phyloP scores from a whole-genome alignment of 1,140 invertebrate genomes.

The Lycorma delicatula region DNA sequence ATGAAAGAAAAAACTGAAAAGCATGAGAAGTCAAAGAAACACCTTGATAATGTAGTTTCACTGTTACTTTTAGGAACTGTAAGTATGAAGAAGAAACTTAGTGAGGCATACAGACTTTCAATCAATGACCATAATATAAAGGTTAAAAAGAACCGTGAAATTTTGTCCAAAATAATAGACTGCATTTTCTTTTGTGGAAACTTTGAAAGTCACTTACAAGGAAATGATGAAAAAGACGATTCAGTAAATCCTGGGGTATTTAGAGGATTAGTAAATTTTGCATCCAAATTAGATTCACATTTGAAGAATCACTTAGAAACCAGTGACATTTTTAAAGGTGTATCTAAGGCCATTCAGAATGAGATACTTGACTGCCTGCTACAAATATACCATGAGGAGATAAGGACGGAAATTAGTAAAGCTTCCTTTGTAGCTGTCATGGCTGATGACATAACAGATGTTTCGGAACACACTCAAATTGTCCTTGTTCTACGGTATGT shows the following conservation, averaged over 20 bases:
- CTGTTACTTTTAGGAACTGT: slow-evolving; percentile 9
- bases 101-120: slow-evolving; percentile 3
- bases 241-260: slow-evolving; percentile 22
- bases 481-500: slow-evolving; percentile 31
- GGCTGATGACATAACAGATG: slow-evolving; percentile 32
- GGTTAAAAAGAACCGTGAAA: slow-evolving; percentile 30
- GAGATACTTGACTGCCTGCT: slow-evolving; percentile 33
- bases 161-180: slow-evolving; percentile 33
- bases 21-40: slow-evolving; percentile 13
- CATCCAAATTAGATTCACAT: slow-evolving; percentile 24
- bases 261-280: slow-evolving; percentile 18
- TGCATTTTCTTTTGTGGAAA: slow-evolving; percentile 32
- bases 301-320: slow-evolving; percentile 31
- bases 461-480: slow-evolving; percentile 28
- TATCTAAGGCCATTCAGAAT: slow-evolving; percentile 32
- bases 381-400: slow-evolving; percentile 28
- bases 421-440: slow-evolving; percentile 29
- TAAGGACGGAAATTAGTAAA: slow-evolving; percentile 31
- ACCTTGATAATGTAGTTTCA: slow-evolving; percentile 7
- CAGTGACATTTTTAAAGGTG: slow-evolving; percentile 30
- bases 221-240: slow-evolving; percentile 29
- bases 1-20: slow-evolving; percentile 17
- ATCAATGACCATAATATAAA: slow-evolving; percentile 27
- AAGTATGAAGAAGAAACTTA: slow-evolving; percentile 5
- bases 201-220: slow-evolving; percentile 28